phyloP scores from a whole-genome alignment of 2,888 invertebrate species.

The Rhagium mordax region DNA sequence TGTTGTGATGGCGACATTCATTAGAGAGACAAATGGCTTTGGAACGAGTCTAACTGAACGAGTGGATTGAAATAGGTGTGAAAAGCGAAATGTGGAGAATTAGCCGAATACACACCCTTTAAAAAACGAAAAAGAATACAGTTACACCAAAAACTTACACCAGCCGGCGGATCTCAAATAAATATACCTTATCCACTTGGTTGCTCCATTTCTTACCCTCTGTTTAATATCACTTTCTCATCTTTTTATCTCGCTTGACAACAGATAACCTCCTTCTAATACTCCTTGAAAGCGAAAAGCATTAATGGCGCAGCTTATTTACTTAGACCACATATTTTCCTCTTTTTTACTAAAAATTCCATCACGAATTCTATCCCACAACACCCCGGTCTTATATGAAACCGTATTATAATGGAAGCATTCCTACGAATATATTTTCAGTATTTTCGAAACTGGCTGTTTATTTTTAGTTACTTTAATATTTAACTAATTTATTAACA shows the following conservation, averaged over 20 bases:
- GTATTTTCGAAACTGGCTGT: too few relatives aligned
- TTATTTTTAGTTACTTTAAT: too few relatives aligned
- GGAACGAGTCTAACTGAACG: slow-evolving; percentile 55
- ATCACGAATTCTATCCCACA: neutral
- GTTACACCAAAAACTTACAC: slow-evolving; percentile 49
- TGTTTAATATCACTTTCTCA: slow-evolving; percentile 56
- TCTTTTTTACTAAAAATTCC: neutral
- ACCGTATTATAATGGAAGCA: neutral
- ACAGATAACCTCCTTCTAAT: slow-evolving; percentile 49
- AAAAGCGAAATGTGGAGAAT: slow-evolving; percentile 59
- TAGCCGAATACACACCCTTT: slow-evolving; percentile 52
- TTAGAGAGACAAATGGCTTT: slow-evolving; percentile 59
- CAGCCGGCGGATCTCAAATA: slow-evolving; percentile 57
- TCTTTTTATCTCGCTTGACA: slow-evolving; percentile 55
- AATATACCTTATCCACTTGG: slow-evolving; percentile 56
- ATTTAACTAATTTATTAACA: too few relatives aligned
- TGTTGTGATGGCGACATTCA: slow-evolving; percentile 57
- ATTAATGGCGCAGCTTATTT: slow-evolving; percentile 9
- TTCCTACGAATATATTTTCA: too few relatives aligned
- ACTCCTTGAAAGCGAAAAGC: slow-evolving; percentile 34
- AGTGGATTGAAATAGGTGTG: slow-evolving; percentile 63
- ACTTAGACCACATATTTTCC: neutral
- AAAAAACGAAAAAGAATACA: slow-evolving; percentile 47
- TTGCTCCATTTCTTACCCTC: slow-evolving; percentile 54
- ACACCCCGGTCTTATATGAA: neutral